phyloP scores from a whole-genome alignment of 2,888 invertebrate species.

The Harpalus rufipes region DNA sequence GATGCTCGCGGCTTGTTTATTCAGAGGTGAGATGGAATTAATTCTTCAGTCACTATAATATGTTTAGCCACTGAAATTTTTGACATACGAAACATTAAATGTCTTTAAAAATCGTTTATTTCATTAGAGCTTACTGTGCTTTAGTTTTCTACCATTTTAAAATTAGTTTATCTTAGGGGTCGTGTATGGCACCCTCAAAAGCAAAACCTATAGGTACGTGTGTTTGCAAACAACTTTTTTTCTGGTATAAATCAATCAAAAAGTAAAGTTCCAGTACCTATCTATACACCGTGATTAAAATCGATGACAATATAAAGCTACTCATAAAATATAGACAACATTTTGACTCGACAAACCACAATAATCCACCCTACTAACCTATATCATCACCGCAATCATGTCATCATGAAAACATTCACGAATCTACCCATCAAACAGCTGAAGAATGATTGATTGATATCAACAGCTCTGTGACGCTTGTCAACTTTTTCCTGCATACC shows the following conservation, averaged over 20 bases:
- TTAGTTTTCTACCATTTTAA: too few relatives aligned
- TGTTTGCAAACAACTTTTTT: too few relatives aligned
- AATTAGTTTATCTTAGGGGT: too few relatives aligned
- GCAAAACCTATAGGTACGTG: too few relatives aligned
- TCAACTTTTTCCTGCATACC: constrained; percentile 54
- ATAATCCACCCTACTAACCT: background rate
- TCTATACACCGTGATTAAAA: background rate
- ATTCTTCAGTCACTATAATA: too few relatives aligned
- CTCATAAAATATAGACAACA: background rate
- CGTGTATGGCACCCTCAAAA: too few relatives aligned
- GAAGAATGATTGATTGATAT: constrained; percentile 59
- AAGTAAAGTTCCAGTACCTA: too few relatives aligned
- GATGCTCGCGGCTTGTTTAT: constrained; percentile 83
- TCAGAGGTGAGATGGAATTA: constrained; percentile 79
- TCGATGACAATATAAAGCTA: background rate
- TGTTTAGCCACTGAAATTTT: too few relatives aligned
- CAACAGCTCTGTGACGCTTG: constrained; percentile 36
- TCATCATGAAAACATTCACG: constrained; percentile 18
- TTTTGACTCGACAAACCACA: background rate
- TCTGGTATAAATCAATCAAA: background rate
- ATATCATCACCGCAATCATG: constrained; percentile 1
- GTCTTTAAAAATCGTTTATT: too few relatives aligned
- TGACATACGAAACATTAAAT: too few relatives aligned
- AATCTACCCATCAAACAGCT: constrained; percentile 16
- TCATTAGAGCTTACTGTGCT: too few relatives aligned